These are phyloP conservation scores for Martes flavigula DNA, from an alignment of 2,797 vertebrate species.

Conservation along the genomic window DNA sequence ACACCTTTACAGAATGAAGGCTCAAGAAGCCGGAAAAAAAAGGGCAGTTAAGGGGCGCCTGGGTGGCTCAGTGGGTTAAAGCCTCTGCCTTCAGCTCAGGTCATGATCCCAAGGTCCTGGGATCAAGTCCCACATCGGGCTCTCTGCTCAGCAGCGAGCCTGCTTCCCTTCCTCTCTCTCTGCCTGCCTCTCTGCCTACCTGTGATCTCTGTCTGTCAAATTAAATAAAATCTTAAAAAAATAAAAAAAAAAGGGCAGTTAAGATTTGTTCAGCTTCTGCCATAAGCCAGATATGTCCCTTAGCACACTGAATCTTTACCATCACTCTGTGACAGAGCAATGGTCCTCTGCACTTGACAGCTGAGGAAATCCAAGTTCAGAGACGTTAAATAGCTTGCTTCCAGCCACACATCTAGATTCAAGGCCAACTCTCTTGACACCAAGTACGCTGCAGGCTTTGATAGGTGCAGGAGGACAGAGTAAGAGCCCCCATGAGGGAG, in stretches of 20 bases:
- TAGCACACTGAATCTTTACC: background rate
- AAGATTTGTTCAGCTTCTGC: background rate
- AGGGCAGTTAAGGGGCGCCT: background rate
- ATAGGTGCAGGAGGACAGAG: background rate
- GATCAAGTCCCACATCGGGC: no score
- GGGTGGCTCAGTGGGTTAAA: no score
- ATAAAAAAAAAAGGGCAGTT: background rate
- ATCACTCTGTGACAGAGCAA: background rate
- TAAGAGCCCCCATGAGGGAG: background rate
- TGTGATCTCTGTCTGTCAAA: no score
- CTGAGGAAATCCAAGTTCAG: background rate
- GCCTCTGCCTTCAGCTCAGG: no score
- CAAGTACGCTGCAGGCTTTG: background rate
- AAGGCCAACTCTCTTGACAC: background rate
- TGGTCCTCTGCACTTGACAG: background rate
- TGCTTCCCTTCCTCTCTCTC: no score
- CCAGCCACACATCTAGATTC: background rate
- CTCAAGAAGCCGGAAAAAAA: background rate
- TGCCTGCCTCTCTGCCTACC: no score
- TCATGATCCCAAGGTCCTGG: no score
- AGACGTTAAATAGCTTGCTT: background rate
- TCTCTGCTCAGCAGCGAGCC: no score
- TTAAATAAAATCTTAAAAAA: no score
- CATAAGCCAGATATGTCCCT: background rate
- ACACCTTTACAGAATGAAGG: background rate